Evolutionary conservation across 2,113 vertebrate genomes (phyloP).

Genomic region (Mungos mungo): DNA sequence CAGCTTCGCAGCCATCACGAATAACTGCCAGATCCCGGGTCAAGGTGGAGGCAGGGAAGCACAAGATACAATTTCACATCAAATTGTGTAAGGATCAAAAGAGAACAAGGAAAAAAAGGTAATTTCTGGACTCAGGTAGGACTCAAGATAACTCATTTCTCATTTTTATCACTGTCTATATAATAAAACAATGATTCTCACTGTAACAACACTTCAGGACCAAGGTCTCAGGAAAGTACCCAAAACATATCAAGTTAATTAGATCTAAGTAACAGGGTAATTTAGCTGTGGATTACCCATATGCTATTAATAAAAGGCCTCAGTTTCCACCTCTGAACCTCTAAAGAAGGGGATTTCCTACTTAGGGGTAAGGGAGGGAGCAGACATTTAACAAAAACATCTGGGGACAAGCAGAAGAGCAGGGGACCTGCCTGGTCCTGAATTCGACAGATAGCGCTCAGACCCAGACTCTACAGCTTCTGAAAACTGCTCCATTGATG

Average conservation of each 20-base stretch:
- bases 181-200: background rate
- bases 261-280: background rate
- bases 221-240: conserved; percentile 26
- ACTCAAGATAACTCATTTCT: background rate
- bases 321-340: background rate
- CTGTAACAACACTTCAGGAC: background rate
- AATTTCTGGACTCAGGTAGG: background rate
- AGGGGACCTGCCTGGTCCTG: background rate
- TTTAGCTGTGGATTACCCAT: background rate
- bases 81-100: background rate
- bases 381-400: background rate
- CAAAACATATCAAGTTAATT: background rate
- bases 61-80: background rate
- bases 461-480: background rate
- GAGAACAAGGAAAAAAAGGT: background rate
- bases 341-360: background rate
- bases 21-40: background rate
- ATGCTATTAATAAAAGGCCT: background rate
- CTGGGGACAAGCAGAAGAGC: background rate
- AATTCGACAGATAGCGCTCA: background rate
- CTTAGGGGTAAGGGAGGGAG: background rate
- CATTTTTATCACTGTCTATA: background rate
- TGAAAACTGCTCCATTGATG: background rate
- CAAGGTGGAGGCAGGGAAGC: background rate
- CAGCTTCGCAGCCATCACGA: background rate